These are phyloP conservation scores for Pterocles burchelli DNA, from an alignment of 2,113 vertebrate species.

Conservation along the genomic window DNA sequence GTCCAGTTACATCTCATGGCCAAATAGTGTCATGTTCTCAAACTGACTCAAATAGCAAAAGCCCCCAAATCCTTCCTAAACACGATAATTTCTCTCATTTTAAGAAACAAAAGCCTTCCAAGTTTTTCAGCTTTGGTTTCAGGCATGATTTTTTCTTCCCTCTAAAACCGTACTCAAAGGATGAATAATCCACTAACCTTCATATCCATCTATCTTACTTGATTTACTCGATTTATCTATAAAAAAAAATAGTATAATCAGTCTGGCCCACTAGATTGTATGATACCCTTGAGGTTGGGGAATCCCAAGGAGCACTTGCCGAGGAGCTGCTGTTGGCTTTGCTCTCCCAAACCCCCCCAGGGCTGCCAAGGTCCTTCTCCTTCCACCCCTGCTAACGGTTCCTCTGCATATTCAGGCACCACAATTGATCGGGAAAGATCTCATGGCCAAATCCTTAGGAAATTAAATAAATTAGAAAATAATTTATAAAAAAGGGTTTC, in stretches of 20 bases:
- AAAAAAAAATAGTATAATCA: conserved; percentile 56
- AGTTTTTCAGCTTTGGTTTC: not conserved
- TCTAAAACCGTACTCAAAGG: not conserved
- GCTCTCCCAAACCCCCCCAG: not conserved
- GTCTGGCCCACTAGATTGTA: not conserved
- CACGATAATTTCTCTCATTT: not conserved
- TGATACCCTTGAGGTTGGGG: not conserved
- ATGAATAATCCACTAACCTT: conserved; percentile 74
- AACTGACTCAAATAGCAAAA: not conserved
- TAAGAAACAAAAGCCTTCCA: not conserved
- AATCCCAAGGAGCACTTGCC: not conserved
- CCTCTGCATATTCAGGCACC: conserved; percentile 77
- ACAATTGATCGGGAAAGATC: conserved; percentile 70
- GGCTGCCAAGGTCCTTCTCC: not conserved
- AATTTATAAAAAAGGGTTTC: conserved; percentile 54
- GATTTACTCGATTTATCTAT: conserved; percentile 71
- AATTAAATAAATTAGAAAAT: conserved; percentile 78
- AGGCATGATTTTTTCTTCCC: not conserved
- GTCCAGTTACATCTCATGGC: not conserved
- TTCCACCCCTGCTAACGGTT: conserved; percentile 40
- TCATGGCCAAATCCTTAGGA: conserved; percentile 76
- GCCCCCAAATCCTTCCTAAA: not conserved
- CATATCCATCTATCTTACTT: conserved; percentile 32
- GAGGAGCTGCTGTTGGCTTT: not conserved
- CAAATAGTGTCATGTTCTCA: conserved; percentile 18